Conservation (phyloP, 2,113 vertebrate genomes). For the Mastomys natalensis region DNA sequence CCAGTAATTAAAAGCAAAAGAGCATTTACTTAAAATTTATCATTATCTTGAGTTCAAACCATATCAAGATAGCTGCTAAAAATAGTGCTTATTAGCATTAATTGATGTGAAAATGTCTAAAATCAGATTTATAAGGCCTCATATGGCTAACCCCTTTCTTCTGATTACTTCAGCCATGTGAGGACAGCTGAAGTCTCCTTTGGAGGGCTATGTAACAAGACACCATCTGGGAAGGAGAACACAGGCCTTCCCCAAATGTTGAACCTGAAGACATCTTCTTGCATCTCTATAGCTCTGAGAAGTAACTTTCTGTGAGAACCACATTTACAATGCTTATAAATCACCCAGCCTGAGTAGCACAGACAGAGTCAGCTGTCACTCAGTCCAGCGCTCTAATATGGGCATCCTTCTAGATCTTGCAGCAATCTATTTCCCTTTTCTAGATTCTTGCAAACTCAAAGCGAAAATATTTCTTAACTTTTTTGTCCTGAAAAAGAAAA, state of each 20-base stretch:
- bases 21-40: not conserved
- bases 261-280: not conserved
- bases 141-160: not conserved
- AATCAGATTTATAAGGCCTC: not conserved
- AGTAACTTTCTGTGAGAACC: not conserved
- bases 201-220: not conserved
- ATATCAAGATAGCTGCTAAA: not conserved
- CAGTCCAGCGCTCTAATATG: not conserved
- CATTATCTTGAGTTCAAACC: constrained; percentile 4
- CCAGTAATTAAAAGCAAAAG: not conserved
- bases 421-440: not conserved
- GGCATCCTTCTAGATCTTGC: not conserved
- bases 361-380: not conserved
- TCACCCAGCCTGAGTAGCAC: not conserved
- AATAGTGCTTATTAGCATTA: not conserved
- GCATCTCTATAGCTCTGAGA: not conserved
- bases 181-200: not conserved
- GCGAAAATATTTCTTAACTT: not conserved
- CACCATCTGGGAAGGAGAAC: not conserved
- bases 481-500: constrained; percentile 26
- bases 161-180: not conserved
- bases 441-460: constrained; percentile 12
- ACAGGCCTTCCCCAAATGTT: not conserved
- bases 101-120: not conserved
- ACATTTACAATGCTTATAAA: not conserved